phyloP scores from a whole-genome alignment of 1,140 invertebrate genomes.

The Carposina sasakii region DNA sequence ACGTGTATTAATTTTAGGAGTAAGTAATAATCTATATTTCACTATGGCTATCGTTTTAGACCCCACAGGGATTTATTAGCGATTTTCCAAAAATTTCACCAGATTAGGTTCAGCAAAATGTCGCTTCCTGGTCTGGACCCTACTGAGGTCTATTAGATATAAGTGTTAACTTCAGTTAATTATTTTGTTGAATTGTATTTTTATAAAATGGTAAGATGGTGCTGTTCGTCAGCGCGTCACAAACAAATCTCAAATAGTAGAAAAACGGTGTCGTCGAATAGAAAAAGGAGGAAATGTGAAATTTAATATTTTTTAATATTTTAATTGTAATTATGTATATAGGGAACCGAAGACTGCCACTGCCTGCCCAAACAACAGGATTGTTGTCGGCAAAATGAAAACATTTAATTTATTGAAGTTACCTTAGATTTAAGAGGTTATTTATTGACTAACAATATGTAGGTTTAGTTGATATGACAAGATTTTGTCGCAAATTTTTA shows the following conservation, averaged over 20 bases:
- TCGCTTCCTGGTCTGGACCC: not conserved
- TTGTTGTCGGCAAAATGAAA: conserved; percentile 32
- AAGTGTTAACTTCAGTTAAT: not conserved
- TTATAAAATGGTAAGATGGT: conserved; percentile 11
- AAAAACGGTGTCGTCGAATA: conserved; percentile 52
- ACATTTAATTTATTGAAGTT: conserved; percentile 63
- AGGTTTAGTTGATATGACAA: conserved; percentile 31
- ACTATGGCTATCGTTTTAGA: conserved; percentile 49
- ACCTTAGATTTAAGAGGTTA: conserved; percentile 64
- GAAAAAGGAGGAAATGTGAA: conserved; percentile 52
- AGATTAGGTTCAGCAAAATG: not conserved
- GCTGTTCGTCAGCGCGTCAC: conserved; percentile 46
- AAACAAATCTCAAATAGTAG: conserved; percentile 54
- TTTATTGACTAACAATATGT: conserved; percentile 62
- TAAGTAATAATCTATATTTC: too few relatives aligned
- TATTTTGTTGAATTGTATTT: too few relatives aligned
- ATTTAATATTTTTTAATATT: conserved; percentile 3
- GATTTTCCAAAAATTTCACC: conserved; percentile 22
- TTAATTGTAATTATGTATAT: conserved; percentile 47
- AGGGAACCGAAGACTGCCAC: conserved; percentile 64
- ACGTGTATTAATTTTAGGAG: conserved; percentile 57
- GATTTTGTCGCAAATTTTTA: conserved; percentile 4
- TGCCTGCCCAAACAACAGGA: conserved; percentile 37
- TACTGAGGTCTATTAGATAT: too few relatives aligned
- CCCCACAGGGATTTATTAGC: conserved; percentile 51